Base-by-base conservation (phyloP, 2,888 invertebrate species). In the Bimastos eiseni region DNA sequence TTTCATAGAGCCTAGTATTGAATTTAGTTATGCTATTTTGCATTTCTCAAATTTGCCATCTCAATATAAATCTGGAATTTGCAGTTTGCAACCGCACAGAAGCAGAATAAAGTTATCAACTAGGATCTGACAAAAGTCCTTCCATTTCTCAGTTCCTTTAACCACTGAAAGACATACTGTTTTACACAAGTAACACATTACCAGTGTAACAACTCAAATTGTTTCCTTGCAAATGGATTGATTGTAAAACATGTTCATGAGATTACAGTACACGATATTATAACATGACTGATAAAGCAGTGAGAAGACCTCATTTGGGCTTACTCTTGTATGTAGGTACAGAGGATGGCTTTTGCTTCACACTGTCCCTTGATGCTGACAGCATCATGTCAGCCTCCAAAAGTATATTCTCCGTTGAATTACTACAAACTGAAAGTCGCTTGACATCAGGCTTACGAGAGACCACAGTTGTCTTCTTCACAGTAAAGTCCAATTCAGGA, bases 361-460 rank as follows among this genome's bases (percentile, higher is more conserved):
- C 19, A 8, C 34, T 86, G 86, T 3, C 86, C 24, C 37, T 30
- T 86, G 86, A 36, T 6, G 86, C 86, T 1, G 86, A 86, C 21
- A 86, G 34, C 86, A 41, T 41, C 33, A 38, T 30, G 11, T 83
- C 83, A n/a, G 89, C 89, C n/a, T 90, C 88, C 88, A 44, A 34
- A 89, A 90, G 88, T 44, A 90, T 83, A 41, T 86, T 44, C 34
- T 90, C 90, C 24, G 86, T 44, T 83, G 90, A 83, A 37, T 70
- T 83, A 37, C 90, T 90, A 84, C 90, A 83, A 37, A 90, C 38
- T 37, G 90, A 90, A 30, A 90, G 83, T 83, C 90, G 36, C 41
- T 86, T 86, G 19, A 37, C 21, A 19, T 86, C 86, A 36, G 86
- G 86, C 37, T 86, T 86, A 24, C 21, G 86, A 33, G 86, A 86